phyloP scores from a whole-genome alignment of 2,113 vertebrate genomes.

The Okapia johnstoni region DNA sequence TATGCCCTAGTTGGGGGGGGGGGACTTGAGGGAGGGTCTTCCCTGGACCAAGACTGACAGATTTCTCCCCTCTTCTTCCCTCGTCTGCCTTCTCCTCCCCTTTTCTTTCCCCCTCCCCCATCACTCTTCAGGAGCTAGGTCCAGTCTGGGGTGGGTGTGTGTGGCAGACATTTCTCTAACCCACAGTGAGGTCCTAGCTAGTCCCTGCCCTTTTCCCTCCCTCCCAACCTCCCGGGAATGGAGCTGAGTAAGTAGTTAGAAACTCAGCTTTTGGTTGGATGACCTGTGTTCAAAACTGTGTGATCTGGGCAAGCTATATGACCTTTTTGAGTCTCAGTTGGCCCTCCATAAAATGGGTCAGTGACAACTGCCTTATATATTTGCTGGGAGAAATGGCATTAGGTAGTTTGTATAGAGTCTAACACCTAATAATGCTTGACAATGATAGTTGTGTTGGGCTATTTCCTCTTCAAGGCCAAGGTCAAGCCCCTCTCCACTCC shows the following conservation, averaged over 20 bases:
- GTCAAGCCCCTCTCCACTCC: not conserved
- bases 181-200: not conserved
- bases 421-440: not conserved
- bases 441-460: not conserved
- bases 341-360: conserved; percentile 34
- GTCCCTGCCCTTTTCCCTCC: not conserved
- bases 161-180: conserved; percentile 4
- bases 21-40: not conserved
- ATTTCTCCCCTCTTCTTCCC: not conserved
- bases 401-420: not conserved
- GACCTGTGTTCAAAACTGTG: conserved; percentile 20
- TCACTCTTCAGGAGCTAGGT: not conserved
- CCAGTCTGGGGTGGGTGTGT: not conserved
- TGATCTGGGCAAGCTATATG: not conserved
- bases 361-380: not conserved
- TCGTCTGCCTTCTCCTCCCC: not conserved
- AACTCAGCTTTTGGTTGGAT: conserved; percentile 9
- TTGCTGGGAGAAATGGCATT: not conserved
- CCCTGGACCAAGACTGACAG: not conserved
- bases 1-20: not conserved
- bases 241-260: not conserved
- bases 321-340: conserved; percentile 32
- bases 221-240: not conserved
- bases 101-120: not conserved
- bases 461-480: conserved; percentile 50